A percentile compares a stretch with the other conserved stretches of the same genome.
These are phyloP conservation scores for Lasioglossum baleicum DNA, from an alignment of 1,140 invertebrate genomes.

Conservation along the genomic window DNA sequence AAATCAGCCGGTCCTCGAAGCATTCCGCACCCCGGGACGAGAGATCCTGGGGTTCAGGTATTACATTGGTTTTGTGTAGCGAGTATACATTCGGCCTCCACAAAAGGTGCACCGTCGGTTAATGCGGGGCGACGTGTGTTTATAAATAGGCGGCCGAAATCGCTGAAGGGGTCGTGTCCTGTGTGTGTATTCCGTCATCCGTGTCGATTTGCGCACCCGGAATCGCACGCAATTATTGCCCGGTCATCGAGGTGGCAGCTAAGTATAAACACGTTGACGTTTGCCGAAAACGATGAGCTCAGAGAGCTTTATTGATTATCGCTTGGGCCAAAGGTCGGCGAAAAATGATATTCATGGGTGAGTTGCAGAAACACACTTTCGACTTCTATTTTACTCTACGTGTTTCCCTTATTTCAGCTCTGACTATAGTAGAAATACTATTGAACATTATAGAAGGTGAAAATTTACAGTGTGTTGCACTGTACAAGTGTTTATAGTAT, in stretches of 20 bases:
- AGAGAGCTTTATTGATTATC: background rate
- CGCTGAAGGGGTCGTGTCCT: conserved; percentile 20
- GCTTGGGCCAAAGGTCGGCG: background rate
- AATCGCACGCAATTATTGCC: conserved; percentile 44
- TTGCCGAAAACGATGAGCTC: conserved; percentile 11
- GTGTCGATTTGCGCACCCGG: conserved; percentile 40
- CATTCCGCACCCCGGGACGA: conserved; percentile 29
- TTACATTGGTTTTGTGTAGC: conserved; percentile 55
- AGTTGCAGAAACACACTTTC: background rate
- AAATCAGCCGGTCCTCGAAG: conserved; percentile 43
- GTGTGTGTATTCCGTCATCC: conserved; percentile 40
- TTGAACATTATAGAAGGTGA: too few relatives aligned
- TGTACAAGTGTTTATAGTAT: too few relatives aligned
- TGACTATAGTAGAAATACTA: too few relatives aligned
- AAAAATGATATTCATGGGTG: background rate
- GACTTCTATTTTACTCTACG: background rate
- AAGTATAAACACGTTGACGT: conserved; percentile 38
- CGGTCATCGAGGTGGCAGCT: conserved; percentile 41
- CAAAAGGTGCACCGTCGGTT: conserved; percentile 65
- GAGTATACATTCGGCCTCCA: conserved; percentile 42
- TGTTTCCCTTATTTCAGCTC: too few relatives aligned
- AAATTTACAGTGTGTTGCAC: too few relatives aligned
- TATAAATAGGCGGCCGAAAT: conserved; percentile 59
- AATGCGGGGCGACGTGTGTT: conserved; percentile 65
- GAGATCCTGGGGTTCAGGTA: conserved; percentile 47